These are phyloP conservation scores for Tympanuchus pallidicinctus DNA, from an alignment of 2,113 vertebrate species.

Conservation along the genomic window DNA sequence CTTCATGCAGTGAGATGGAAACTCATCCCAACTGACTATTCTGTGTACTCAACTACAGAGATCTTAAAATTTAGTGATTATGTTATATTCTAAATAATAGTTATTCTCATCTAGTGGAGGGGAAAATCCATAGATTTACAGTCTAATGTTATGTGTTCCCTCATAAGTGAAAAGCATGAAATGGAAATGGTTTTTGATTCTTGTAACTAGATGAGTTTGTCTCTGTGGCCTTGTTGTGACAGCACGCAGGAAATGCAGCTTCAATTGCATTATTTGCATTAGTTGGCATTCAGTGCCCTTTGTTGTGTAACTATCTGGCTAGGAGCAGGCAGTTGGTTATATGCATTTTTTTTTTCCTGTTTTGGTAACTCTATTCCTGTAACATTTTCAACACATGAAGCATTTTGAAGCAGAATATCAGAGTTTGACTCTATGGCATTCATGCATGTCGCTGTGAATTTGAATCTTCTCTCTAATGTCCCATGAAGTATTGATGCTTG, in stretches of 20 bases:
- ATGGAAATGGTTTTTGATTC: background rate
- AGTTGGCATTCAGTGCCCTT: background rate
- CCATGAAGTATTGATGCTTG: background rate
- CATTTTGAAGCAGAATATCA: background rate
- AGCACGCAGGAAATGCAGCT: background rate
- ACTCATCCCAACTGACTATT: background rate
- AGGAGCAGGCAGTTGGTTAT: background rate
- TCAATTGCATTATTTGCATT: background rate
- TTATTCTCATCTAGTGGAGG: no score
- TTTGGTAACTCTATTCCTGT: background rate
- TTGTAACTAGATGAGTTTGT: background rate
- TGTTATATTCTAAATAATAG: no score
- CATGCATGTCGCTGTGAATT: background rate
- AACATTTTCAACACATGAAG: background rate
- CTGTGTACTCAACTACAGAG: background rate
- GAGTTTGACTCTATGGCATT: background rate
- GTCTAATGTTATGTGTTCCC: background rate
- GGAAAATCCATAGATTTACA: no score
- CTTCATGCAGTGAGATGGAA: background rate
- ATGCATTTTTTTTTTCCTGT: fast-evolving
- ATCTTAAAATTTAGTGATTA: background rate
- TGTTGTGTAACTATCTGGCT: background rate
- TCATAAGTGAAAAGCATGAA: background rate
- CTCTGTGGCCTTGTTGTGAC: background rate
- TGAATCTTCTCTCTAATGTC: background rate